A percentile compares a stretch with the other conserved stretches of the same genome.
Conservation (phyloP, 2,797 vertebrate genomes). For the Tapirus indicus region DNA sequence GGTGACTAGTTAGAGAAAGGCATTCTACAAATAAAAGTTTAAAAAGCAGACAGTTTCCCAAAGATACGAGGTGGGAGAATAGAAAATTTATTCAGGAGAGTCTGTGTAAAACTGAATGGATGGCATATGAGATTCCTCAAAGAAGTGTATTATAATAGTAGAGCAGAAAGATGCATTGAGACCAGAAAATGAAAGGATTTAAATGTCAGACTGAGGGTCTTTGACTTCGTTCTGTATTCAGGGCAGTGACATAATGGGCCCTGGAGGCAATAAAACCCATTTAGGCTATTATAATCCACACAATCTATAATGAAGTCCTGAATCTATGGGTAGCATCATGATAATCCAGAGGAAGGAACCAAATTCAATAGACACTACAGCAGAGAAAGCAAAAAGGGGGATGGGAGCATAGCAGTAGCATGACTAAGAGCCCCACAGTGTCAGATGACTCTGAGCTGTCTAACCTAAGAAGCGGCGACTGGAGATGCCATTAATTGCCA, state of each 20-base stretch:
- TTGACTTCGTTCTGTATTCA: not conserved
- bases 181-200: constrained; percentile 46
- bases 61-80: not conserved
- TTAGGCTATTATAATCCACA: not conserved
- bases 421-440: not conserved
- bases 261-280: not conserved
- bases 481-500: not conserved
- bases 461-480: not conserved
- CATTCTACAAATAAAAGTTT: not conserved
- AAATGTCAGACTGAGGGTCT: not conserved
- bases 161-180: not conserved
- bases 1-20: not conserved
- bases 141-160: not conserved
- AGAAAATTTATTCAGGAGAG: not conserved
- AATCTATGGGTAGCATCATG: not conserved
- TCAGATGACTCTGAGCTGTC: not conserved
- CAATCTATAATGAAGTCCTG: not conserved
- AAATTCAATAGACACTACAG: not conserved
- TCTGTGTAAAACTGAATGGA: not conserved
- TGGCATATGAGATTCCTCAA: not conserved
- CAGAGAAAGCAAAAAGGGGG: not conserved
- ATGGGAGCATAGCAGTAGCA: not conserved
- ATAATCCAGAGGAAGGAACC: not conserved
- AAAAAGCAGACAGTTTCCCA: not conserved
- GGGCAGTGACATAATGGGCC: not conserved